Conservation (phyloP, 2,888 invertebrate species). For the Drosophila planitibia region DNA sequence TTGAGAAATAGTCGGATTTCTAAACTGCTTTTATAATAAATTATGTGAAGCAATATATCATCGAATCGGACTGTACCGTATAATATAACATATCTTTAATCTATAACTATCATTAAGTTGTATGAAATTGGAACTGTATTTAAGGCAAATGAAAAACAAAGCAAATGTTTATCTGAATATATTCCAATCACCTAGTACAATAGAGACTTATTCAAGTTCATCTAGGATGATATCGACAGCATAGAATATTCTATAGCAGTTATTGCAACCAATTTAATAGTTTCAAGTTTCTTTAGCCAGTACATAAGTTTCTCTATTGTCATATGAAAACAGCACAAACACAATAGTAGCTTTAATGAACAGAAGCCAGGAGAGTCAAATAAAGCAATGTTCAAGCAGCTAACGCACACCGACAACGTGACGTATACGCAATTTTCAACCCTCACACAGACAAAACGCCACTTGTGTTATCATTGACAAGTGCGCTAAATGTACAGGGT, state of each 20-base stretch:
- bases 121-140: background rate
- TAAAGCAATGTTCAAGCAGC: conserved; percentile 18
- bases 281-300: background rate
- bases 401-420: conserved; percentile 16
- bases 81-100: background rate
- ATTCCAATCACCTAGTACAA: rapidly evolving
- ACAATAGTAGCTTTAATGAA: conserved; percentile 53
- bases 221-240: too few species aligned
- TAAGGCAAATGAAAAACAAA: background rate
- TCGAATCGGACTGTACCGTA: background rate
- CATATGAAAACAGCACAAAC: background rate
- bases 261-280: background rate
- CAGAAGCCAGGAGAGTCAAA: conserved; percentile 19
- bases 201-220: background rate
- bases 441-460: conserved; percentile 53
- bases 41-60: background rate
- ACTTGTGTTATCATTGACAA: conserved; percentile 76
- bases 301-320: conserved; percentile 1
- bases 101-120: background rate
- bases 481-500: conserved; percentile 69
- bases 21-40: background rate
- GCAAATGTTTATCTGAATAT: background rate
- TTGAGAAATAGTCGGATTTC: background rate
- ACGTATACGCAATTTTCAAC: conserved; percentile 75
- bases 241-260: background rate